phyloP scores from a whole-genome alignment of 2,888 invertebrate species.

The Cheilosia grossa region DNA sequence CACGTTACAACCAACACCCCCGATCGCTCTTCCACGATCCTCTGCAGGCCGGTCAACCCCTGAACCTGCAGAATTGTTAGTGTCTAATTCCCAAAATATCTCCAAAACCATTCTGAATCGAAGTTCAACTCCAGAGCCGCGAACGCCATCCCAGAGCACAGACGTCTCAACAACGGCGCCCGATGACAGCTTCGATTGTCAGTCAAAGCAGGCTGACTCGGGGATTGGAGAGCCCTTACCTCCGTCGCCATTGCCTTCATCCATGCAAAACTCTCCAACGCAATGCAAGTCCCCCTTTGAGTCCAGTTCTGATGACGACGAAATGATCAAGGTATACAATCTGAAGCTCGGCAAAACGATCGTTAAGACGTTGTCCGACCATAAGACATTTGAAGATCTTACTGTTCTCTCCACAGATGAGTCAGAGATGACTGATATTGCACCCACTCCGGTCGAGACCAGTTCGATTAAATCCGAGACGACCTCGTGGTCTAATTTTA shows the following conservation, averaged over 20 bases:
- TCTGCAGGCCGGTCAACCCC: conserved; percentile 25
- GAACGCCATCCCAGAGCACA: conserved; percentile 76
- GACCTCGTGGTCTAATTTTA: conserved; percentile 79
- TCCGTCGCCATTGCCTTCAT: conserved; percentile 79
- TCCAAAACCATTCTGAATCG: conserved; percentile 81
- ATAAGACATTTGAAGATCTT: conserved; percentile 75
- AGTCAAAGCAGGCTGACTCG: conserved; percentile 81
- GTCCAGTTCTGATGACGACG: conserved; percentile 82
- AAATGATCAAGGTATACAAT: conserved; percentile 82
- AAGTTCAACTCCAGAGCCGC: conserved; percentile 80
- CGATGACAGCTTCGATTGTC: conserved; percentile 78
- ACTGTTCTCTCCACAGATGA: conserved; percentile 61
- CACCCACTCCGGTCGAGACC: conserved; percentile 59
- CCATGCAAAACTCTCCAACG: conserved; percentile 74
- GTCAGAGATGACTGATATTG: conserved; percentile 55
- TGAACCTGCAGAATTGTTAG: conserved; percentile 35
- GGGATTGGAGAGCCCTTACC: conserved; percentile 80
- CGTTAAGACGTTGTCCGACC: conserved; percentile 76
- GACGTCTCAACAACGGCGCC: conserved; percentile 25
- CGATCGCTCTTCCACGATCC: conserved; percentile 43
- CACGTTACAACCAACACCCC: conserved; percentile 17
- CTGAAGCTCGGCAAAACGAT: conserved; percentile 82
- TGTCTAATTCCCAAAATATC: conserved; percentile 76
- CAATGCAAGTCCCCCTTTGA: conserved; percentile 78
- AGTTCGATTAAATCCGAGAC: conserved; percentile 67